Evolutionary conservation across 2,113 vertebrate species (phyloP).

Genomic region (Carassius gibelio): DNA sequence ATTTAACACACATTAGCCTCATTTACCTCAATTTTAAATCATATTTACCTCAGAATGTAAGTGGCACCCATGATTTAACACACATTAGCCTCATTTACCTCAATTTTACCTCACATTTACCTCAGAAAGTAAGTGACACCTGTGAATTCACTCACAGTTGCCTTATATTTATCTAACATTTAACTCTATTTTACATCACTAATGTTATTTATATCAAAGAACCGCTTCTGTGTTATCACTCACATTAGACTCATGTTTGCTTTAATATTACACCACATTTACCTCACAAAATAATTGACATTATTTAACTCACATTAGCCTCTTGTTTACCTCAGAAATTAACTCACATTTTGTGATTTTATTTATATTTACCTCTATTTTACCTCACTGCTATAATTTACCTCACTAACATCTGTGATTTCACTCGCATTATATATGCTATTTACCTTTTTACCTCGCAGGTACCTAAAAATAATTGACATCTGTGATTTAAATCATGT

Average conservation of each 20-base stretch:
- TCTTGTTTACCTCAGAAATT: background rate
- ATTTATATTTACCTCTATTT: background rate
- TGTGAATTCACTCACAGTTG: background rate
- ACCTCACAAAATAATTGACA: background rate
- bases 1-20: too few species aligned
- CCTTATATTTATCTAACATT: background rate
- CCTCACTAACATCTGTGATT: background rate
- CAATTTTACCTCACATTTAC: too few species aligned
- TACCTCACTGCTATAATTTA: background rate
- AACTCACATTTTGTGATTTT: background rate
- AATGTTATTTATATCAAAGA: background rate
- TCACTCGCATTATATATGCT: too few species aligned
- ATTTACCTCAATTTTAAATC: too few species aligned
- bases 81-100: too few species aligned
- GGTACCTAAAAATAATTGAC: too few species aligned
- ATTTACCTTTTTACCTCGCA: too few species aligned
- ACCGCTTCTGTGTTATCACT: background rate
- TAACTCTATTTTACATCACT: background rate
- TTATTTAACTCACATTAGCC: background rate
- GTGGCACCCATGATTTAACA: too few species aligned
- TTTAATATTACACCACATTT: background rate
- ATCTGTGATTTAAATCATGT: too few species aligned
- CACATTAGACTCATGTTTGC: too few species aligned
- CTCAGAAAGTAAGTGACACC: too few species aligned
- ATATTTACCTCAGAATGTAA: too few species aligned